Base-by-base conservation (phyloP, 2,888 invertebrate species). In the Plusia festucae region DNA sequence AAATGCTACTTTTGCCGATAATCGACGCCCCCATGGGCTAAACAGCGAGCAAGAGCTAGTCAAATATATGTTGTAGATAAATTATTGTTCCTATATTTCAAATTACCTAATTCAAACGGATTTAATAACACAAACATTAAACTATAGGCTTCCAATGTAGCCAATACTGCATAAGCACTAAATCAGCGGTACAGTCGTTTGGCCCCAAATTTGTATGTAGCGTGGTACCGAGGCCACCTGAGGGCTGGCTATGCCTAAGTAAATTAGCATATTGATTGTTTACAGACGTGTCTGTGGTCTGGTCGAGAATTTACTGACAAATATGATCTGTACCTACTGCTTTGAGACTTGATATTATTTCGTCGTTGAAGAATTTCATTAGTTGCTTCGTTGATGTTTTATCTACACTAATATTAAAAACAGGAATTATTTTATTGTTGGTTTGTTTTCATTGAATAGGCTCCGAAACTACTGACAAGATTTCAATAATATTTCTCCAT, bases 181-280 rank as follows among this genome's bases (percentile, higher is more conserved):
- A 80, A 81, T 81, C 80, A 73, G 68, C 60, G 65, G 20, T 70
- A 74, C 77, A 77, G 73, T 65, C 68, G 72, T 75, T 71, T 61
- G 68, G 67, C 68, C 53, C 66, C 68, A 76, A 79, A 76, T 79
- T 80, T 75, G 82, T 81, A 80, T 80, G 82, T 82, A 79, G 60
- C 66, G 65, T 78, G 70, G 73, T 67, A 63, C 73, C 65, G 60
- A 63, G 57, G 78, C 73, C 85, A 88, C 86, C 87, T 87, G 85
- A 83, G 86, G 84, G 79, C 76, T 74, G 82, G 67, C 68, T 88
- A 88, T 74, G 82, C 68, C 68, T 88, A 88, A 88, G 85, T 81
- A 73, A 83, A 91, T 92, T 91, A 88, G 84, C 92, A 91, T 91
- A 90, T 88, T 91, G 90, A 91, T 91, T 91, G 91, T 91, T 90